These are phyloP conservation scores for Drosophila yakuba DNA, from an alignment of 1,140 invertebrate species.

Conservation along the genomic window DNA sequence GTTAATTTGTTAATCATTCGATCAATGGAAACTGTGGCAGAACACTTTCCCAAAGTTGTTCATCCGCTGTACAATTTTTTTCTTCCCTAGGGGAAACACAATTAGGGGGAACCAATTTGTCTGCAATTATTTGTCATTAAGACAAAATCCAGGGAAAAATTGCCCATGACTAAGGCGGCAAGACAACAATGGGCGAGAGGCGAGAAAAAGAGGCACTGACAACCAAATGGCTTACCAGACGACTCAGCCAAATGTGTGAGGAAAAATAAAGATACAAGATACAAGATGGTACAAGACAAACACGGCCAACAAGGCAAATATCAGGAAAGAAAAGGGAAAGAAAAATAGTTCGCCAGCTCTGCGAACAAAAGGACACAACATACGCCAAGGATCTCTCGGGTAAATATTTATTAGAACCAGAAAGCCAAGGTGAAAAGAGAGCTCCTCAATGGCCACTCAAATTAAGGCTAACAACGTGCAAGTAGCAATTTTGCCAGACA, in stretches of 20 bases:
- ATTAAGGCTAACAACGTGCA: constrained; percentile 79
- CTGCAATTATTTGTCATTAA: constrained; percentile 72
- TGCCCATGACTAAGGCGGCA: constrained; percentile 16
- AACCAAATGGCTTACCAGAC: constrained; percentile 42
- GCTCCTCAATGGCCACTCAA: constrained; percentile 77
- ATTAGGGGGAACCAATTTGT: constrained; percentile 62
- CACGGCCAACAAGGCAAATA: not conserved
- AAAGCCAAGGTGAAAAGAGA: constrained; percentile 18
- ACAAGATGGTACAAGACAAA: not conserved
- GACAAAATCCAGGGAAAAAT: constrained; percentile 28
- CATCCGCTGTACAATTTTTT: not conserved
- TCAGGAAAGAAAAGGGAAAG: not conserved
- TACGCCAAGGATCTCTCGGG: constrained; percentile 47
- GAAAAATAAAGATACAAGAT: constrained; percentile 8
- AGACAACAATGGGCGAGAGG: constrained; percentile 17
- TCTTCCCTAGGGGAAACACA: constrained; percentile 15
- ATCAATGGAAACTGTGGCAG: constrained; percentile 11
- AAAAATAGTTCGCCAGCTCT: constrained; percentile 61
- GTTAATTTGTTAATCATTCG: constrained; percentile 1
- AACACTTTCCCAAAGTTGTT: constrained; percentile 8
- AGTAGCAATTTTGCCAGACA: constrained; percentile 65
- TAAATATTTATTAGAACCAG: constrained; percentile 74
- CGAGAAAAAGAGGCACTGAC: constrained; percentile 23
- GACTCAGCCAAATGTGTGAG: constrained; percentile 57
- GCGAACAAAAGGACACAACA: constrained; percentile 44